Conservation (phyloP, 1,140 invertebrate species). For the Condylostylus longicornis region DNA sequence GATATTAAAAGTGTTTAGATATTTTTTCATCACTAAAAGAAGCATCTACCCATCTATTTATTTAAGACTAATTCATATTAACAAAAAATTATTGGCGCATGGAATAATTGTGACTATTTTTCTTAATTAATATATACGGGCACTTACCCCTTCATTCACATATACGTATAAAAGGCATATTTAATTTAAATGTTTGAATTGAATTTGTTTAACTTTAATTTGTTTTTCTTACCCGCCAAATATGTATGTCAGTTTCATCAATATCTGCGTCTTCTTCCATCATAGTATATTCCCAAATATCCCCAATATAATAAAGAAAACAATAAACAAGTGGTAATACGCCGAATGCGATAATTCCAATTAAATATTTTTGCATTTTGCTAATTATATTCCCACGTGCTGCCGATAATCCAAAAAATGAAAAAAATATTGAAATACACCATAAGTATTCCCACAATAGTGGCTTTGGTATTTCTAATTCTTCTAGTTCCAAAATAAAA, state of each 20-base stretch:
- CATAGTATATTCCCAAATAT: slow-evolving; percentile 66
- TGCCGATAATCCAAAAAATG: slow-evolving; percentile 72
- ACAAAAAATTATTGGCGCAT: neutral
- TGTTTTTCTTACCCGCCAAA: slow-evolving; percentile 58
- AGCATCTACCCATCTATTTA: neutral
- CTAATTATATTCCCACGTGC: slow-evolving; percentile 67
- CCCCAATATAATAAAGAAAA: slow-evolving; percentile 62
- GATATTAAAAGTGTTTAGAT: neutral
- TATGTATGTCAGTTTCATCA: slow-evolving; percentile 45
- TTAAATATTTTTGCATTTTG: slow-evolving; percentile 66
- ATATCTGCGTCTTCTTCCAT: slow-evolving; percentile 45
- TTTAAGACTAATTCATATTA: neutral
- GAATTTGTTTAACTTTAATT: neutral
- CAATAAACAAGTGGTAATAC: slow-evolving; percentile 70
- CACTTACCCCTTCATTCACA: too few species aligned
- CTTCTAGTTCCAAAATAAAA: slow-evolving; percentile 86
- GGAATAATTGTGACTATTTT: neutral
- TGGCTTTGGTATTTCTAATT: slow-evolving; percentile 74
- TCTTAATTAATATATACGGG: too few species aligned
- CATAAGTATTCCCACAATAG: slow-evolving; percentile 83
- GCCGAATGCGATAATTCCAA: slow-evolving; percentile 62
- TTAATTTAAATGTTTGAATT: too few species aligned
- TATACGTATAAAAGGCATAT: too few species aligned
- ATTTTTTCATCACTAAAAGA: neutral
- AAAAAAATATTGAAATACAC: slow-evolving; percentile 71